Percentiles rank a stretch among this genome's conserved stretches.
phyloP scores from a whole-genome alignment of 1,140 invertebrate species.

The Tetranychus cinnabarinus region DNA sequence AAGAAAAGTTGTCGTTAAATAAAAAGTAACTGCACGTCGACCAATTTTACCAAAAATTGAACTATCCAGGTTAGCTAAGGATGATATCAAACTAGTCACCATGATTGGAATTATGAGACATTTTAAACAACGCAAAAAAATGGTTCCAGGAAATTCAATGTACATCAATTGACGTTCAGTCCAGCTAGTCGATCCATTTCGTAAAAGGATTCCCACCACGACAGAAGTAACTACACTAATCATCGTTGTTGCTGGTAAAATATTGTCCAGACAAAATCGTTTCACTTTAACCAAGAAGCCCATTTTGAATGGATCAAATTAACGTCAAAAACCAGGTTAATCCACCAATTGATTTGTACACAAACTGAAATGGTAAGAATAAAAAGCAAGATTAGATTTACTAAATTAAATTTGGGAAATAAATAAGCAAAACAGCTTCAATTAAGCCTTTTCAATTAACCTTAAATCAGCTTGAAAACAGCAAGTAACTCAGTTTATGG shows the following conservation, averaged over 20 bases:
- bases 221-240: constrained; percentile 6
- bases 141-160: constrained; percentile 40
- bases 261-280: constrained; percentile 1
- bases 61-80: constrained; percentile 54
- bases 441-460: no score
- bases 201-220: constrained; percentile 1
- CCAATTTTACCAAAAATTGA: constrained; percentile 38
- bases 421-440: no score
- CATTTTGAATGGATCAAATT: no score
- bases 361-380: no score
- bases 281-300: background rate
- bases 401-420: no score
- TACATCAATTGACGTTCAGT: constrained; percentile 39
- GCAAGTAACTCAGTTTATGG: no score
- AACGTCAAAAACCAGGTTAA: no score
- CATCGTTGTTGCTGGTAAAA: constrained; percentile 1
- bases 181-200: constrained; percentile 15
- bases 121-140: constrained; percentile 77
- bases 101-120: constrained; percentile 65
- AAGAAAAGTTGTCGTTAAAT: constrained; percentile 64
- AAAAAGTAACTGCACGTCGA: constrained; percentile 57
- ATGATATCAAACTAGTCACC: constrained; percentile 60
- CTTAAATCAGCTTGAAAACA: no score
- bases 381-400: no score
- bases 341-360: no score